Percentiles rank a stretch among this genome's conserved stretches.
These are phyloP conservation scores for Discoglossus pictus DNA, from an alignment of 2,797 vertebrate species.

Conservation along the genomic window DNA sequence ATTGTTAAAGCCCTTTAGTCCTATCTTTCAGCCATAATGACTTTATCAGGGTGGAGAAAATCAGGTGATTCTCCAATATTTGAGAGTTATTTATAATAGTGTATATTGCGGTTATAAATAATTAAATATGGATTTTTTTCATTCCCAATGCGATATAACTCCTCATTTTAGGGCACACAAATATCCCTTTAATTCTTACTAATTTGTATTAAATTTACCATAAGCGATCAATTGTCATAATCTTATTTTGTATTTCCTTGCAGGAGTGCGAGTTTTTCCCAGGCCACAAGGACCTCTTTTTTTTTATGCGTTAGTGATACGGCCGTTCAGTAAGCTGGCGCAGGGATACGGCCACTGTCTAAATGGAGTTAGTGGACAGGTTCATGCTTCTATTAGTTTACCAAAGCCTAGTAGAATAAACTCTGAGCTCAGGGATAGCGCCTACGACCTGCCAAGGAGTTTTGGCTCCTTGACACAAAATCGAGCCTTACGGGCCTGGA, in stretches of 20 bases:
- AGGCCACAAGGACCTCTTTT: constrained; percentile 84
- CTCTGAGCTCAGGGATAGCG: constrained; percentile 76
- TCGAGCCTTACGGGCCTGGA: constrained; percentile 76
- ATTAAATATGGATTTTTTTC: no score
- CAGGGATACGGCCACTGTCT: constrained; percentile 89
- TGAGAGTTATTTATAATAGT: no score
- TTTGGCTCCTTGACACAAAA: constrained; percentile 78
- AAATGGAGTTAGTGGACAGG: constrained; percentile 84
- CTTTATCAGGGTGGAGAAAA: no score
- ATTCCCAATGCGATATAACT: no score
- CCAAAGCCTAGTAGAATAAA: constrained; percentile 88
- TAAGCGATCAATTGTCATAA: no score
- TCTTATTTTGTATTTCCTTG: constrained; percentile 41
- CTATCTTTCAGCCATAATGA: no score
- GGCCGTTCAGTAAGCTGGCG: constrained; percentile 84
- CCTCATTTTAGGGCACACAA: no score
- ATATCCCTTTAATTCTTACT: no score
- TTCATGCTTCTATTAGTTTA: constrained; percentile 92
- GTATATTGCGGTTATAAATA: no score
- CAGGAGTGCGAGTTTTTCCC: constrained; percentile 97
- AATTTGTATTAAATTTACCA: no score
- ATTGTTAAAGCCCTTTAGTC: no score
- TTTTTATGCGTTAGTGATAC: constrained; percentile 86
- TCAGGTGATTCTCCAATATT: no score
- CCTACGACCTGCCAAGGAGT: constrained; percentile 85